Conservation (phyloP, 2,113 vertebrate species). For the Callaeas wilsoni region DNA sequence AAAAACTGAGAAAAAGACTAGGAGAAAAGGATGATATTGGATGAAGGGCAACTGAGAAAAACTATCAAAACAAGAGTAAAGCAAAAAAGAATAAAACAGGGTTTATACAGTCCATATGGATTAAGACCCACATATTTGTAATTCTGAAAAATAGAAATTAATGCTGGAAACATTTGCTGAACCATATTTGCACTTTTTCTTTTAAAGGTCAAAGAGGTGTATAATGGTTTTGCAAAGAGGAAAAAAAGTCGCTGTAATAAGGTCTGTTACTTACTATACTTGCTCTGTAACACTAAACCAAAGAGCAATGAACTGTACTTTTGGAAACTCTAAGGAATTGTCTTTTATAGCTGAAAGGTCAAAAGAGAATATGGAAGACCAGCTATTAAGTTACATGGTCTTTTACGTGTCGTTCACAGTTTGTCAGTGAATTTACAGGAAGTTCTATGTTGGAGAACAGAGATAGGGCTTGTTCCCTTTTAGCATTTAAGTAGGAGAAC, state of each 20-base stretch:
- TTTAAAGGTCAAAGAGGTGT: slow-evolving; percentile 26
- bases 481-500: not conserved
- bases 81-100: not conserved
- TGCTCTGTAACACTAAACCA: slow-evolving; percentile 33
- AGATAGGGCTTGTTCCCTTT: not conserved
- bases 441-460: not conserved
- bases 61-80: not conserved
- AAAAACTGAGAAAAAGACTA: not conserved
- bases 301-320: slow-evolving; percentile 58
- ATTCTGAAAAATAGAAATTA: slow-evolving; percentile 28
- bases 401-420: slow-evolving; percentile 6
- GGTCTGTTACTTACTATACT: slow-evolving; percentile 14
- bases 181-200: not conserved
- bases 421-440: slow-evolving; percentile 36
- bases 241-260: slow-evolving; percentile 19
- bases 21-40: not conserved
- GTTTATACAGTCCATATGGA: not conserved
- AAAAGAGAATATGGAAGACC: slow-evolving; percentile 45
- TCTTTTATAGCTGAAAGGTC: slow-evolving; percentile 60
- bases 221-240: not conserved
- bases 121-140: slow-evolving; percentile 8
- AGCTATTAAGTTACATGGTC: slow-evolving; percentile 50
- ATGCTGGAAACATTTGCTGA: slow-evolving; percentile 40
- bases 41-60: not conserved
- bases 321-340: slow-evolving; percentile 60